Conservation (phyloP, 2,888 invertebrate genomes). For the Limulus polyphemus region DNA sequence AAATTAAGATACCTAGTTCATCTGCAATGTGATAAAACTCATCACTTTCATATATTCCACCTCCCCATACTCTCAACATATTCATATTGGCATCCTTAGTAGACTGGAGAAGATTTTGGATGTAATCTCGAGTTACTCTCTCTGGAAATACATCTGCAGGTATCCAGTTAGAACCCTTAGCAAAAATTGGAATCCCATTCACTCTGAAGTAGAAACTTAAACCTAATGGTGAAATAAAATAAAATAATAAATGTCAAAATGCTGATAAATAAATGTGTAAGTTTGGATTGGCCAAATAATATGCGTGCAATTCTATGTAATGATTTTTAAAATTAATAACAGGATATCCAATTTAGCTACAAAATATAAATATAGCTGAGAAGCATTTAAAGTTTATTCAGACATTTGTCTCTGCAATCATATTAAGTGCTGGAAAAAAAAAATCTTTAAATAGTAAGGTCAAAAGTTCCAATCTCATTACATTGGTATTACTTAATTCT, state of each 20-base stretch:
- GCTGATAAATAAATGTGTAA: neutral
- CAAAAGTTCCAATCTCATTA: no score
- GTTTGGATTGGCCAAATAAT: conserved; percentile 32
- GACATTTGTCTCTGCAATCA: no score
- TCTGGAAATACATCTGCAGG: conserved; percentile 76
- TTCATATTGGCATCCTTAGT: conserved; percentile 72
- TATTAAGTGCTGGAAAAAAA: no score
- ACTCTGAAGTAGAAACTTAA: conserved; percentile 69
- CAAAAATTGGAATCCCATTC: conserved; percentile 74
- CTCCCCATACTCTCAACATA: conserved; percentile 95
- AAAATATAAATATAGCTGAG: no score
- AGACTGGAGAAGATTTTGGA: conserved; percentile 52
- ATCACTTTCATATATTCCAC: conserved; percentile 87
- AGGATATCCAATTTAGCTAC: no score
- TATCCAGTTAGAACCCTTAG: conserved; percentile 91
- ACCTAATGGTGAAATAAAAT: conserved; percentile 36
- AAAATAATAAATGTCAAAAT: neutral
- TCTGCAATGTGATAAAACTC: conserved; percentile 78
- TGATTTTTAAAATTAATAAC: no score
- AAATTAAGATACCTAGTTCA: conserved; percentile 75
- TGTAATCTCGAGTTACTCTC: conserved; percentile 44
- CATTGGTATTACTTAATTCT: no score
- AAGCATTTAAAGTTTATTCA: no score
- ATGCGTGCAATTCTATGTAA: no score
- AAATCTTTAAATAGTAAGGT: no score